Conservation (phyloP, 2,797 vertebrate species). For the Knipowitschia caucasica region DNA sequence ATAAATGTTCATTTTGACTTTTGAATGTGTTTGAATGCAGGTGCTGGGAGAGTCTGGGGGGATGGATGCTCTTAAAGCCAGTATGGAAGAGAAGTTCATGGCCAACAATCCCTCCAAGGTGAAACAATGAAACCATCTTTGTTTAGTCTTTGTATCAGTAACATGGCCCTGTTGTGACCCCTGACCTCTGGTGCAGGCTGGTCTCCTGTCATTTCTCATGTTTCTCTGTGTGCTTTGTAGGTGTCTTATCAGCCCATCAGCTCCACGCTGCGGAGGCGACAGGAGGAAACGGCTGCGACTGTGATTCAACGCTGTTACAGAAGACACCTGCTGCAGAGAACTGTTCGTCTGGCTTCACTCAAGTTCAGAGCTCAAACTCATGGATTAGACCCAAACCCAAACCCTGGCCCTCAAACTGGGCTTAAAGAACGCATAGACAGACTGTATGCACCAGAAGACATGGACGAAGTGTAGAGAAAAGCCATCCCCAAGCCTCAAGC, state of each 20-base stretch:
- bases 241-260: constrained; percentile 90
- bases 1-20: too few species aligned
- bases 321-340: constrained; percentile 78
- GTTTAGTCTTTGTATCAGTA: not conserved
- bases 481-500: too few species aligned
- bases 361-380: constrained; percentile 71
- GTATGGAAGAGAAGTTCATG: constrained; percentile 98
- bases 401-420: fast-evolving
- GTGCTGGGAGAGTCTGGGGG: constrained; percentile 88
- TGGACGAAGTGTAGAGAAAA: not conserved
- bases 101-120: constrained; percentile 91
- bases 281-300: constrained; percentile 86
- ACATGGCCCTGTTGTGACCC: too few species aligned
- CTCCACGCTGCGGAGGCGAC: constrained; percentile 88
- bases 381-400: not conserved
- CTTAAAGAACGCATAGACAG: not conserved
- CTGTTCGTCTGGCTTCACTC: constrained; percentile 81
- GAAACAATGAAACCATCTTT: too few species aligned
- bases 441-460: not conserved
- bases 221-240: constrained; percentile 23
- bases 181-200: too few species aligned
- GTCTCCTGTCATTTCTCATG: too few species aligned
- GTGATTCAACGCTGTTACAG: constrained; percentile 90
- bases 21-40: constrained; percentile 20
- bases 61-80: constrained; percentile 89